These are phyloP conservation scores for Drymodes brunneopygia DNA, from an alignment of 2,113 vertebrate species.

Conservation along the genomic window DNA sequence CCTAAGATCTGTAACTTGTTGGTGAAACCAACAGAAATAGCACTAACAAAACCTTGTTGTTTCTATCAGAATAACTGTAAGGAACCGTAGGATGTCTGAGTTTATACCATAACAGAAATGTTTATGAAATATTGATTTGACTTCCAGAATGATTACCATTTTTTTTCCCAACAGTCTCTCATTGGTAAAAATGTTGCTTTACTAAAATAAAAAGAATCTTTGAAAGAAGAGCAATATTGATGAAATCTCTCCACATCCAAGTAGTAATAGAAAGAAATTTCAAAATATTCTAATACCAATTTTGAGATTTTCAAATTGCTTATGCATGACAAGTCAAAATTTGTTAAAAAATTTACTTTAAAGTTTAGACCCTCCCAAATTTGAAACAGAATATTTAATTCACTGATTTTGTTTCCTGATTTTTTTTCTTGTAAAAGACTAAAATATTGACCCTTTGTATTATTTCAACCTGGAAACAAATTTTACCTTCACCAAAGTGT, in stretches of 20 bases:
- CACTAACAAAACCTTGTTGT: background rate
- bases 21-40: background rate
- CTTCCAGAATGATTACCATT: background rate
- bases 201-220: background rate
- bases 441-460: background rate
- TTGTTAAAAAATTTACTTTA: background rate
- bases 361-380: background rate
- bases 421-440: background rate
- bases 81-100: background rate
- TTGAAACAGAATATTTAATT: background rate
- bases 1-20: background rate
- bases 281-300: background rate
- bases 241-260: background rate
- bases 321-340: background rate
- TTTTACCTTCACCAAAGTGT: background rate
- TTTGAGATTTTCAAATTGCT: background rate
- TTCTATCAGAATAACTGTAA: background rate
- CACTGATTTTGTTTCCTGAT: fast-evolving
- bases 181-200: background rate
- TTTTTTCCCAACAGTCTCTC: background rate
- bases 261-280: background rate
- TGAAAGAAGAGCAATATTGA: background rate
- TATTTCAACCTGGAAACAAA: background rate
- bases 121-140: background rate
- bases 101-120: background rate